Evolutionary conservation across 1,140 invertebrate species (phyloP), one percentile per base, ranked within the genome.

Genomic region (Chelonus insularis): DNA sequence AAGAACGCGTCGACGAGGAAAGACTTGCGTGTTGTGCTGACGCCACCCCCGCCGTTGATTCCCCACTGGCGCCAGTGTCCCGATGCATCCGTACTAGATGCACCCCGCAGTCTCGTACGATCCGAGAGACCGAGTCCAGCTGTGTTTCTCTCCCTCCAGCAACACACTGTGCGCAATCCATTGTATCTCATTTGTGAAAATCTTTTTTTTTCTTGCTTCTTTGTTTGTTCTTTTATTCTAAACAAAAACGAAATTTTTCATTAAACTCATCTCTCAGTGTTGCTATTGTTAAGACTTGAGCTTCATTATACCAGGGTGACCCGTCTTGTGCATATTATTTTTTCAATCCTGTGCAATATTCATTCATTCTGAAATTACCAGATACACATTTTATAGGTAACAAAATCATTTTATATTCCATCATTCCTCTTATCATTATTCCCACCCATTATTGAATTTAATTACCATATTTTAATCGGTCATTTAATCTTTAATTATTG

Each of bases 11-110:
- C 36, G 34, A 55, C 61, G 43, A 66, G 62, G 63, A 69, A 72
- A 72, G 72, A 69, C 68, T 72, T 67, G 66, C 69, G 67, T 72
- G 70, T 70, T 74, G 66, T 69, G 70, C 64, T 57, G 61, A 65
- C 62, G 62, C 45, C 41, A 63, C 60, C 61, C 55, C 23, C 50
- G 11, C 50, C 25, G 25, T 36, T 52, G 18, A 11, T 48, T 18
- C 11, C 21, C 20, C 45, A 48, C 45, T 25, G 45, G 52, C 34
- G 29, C 25, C 29, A 55, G 52, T 37, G 52, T 55, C 36, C 52
- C 52, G 29, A 55, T 55, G 52, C 52, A 55, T 18, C 52, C 29
- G 34, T 57, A n/a, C 55, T 57, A 29, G 65, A 63, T 71, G 67
- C 70, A 64, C 68, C 69, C 68, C 67, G 60, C 71, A 72, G 71